Conservation (phyloP, 2,888 invertebrate genomes). For the Nephrocerus scutellatus region DNA sequence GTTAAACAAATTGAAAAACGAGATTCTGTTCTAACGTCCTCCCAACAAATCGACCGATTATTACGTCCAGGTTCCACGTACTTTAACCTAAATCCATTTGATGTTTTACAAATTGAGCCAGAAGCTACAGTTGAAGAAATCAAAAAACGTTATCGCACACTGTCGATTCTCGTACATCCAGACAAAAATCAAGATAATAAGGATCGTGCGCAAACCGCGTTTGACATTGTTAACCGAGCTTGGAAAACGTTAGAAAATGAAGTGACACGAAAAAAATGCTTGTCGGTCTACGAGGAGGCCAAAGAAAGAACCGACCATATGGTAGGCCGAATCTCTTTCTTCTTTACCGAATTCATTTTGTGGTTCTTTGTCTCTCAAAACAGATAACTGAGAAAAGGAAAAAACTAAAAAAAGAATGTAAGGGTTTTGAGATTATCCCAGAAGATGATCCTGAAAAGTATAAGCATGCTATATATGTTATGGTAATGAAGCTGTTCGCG, state of each 20-base stretch:
- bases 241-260: slow-evolving; percentile 96
- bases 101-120: slow-evolving; percentile 84
- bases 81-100: slow-evolving; percentile 95
- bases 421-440: slow-evolving; percentile 66
- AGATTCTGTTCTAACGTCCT: slow-evolving; percentile 92
- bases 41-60: slow-evolving; percentile 94
- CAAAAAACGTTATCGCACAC: slow-evolving; percentile 91
- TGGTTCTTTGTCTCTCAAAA: slow-evolving; percentile 2
- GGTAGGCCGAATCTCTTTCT: slow-evolving; percentile 51
- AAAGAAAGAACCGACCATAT: slow-evolving; percentile 89
- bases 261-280: slow-evolving; percentile 83
- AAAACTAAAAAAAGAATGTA: slow-evolving; percentile 87
- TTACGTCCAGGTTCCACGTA: slow-evolving; percentile 96
- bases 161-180: slow-evolving; percentile 97
- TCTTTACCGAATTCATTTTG: not conserved
- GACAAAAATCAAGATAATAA: slow-evolving; percentile 97
- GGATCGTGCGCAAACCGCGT: slow-evolving; percentile 88
- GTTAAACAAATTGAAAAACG: slow-evolving; percentile 98
- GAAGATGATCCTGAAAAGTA: slow-evolving; percentile 79
- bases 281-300: slow-evolving; percentile 96
- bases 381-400: slow-evolving; percentile 89
- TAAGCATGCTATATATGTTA: slow-evolving; percentile 92
- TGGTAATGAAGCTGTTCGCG: slow-evolving; percentile 96
- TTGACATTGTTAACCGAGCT: slow-evolving; percentile 88
- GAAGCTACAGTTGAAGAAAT: slow-evolving; percentile 83